Percentiles rank a stretch among this genome's conserved stretches.
Conservation (phyloP, 2,888 invertebrate species). For the Polymixis flavicincta region DNA sequence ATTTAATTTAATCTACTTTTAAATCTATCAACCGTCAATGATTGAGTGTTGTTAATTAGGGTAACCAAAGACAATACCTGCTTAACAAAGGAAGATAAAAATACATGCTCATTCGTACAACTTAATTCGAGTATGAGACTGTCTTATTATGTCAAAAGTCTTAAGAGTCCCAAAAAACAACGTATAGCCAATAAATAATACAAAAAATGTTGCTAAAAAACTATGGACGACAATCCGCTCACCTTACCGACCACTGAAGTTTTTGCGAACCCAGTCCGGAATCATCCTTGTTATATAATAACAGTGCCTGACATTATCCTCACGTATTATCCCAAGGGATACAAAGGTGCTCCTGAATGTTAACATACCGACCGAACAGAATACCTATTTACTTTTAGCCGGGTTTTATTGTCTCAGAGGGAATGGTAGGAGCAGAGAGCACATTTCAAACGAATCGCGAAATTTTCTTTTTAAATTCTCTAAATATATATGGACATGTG, state of each 20-base stretch:
- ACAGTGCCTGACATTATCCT: constrained; percentile 65
- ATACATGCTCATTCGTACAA: too few species aligned
- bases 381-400: constrained; percentile 69
- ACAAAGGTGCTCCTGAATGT: constrained; percentile 68
- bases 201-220: constrained; percentile 20
- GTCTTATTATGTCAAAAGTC: too few species aligned
- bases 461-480: constrained; percentile 60
- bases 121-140: background rate
- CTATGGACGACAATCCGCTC: constrained; percentile 5
- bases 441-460: constrained; percentile 62
- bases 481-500: constrained; percentile 27
- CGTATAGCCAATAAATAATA: constrained; percentile 13
- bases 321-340: constrained; percentile 69
- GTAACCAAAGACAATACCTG: too few species aligned
- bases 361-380: constrained; percentile 68
- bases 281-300: constrained; percentile 65
- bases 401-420: constrained; percentile 63
- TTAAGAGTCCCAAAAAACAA: background rate
- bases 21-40: background rate
- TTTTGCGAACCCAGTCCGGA: constrained; percentile 42
- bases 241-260: constrained; percentile 48
- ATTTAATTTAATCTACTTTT: background rate
- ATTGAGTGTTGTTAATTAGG: background rate
- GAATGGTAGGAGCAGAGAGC: constrained; percentile 51
- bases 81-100: too few species aligned